Evolutionary conservation across 2,113 vertebrate genomes (phyloP), one percentile per base, ranked within the genome.

Genomic region (Bubo scandiacus): DNA sequence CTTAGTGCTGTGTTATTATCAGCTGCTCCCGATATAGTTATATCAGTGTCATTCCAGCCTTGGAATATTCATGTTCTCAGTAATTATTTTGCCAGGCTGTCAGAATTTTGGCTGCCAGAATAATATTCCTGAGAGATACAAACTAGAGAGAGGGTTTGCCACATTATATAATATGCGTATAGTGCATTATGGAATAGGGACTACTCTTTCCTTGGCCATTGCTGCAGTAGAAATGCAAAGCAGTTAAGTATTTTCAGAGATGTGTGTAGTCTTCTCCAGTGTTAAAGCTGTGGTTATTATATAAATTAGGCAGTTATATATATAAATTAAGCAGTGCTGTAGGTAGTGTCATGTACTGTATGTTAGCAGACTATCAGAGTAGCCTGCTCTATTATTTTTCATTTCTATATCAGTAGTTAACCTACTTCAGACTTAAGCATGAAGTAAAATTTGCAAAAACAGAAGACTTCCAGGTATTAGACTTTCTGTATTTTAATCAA

Each of bases 71-170:
- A 51, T 47, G 14, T 85, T 93, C 71, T 92, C 36, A 47, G 47
- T 90, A 72, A 59, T 92, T 81, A 47, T 72, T 95, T 93, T 90
- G 19, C 52, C 52, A 55, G 40, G 5, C 38, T 92, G 57, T 72
- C 62, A 90, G 70, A 81, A 91, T 93, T 90, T 88, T 80, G 71
- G 10, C 79, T 92, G 58, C 18, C 9, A 73, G 71, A 71, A 65
- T 92, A 71, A 65, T 92, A 72, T 92, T 94, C 36, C 23, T 27
- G 29, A 67, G 78, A 90, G 62, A 66, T 80, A 34, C 9, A 88
- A 73, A 34, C 65, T 74, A 51, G 57, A 61, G 59, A 81, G 43
- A 78, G 43, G 5, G 29, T 78, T 87, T 87, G 42, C n/a, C 23
- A 29, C 1, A 1, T 79, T 55, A 45, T 34, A 18, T 30, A 45